Conservation (phyloP, 2,888 invertebrate genomes). For the Argyra leucocephala region DNA sequence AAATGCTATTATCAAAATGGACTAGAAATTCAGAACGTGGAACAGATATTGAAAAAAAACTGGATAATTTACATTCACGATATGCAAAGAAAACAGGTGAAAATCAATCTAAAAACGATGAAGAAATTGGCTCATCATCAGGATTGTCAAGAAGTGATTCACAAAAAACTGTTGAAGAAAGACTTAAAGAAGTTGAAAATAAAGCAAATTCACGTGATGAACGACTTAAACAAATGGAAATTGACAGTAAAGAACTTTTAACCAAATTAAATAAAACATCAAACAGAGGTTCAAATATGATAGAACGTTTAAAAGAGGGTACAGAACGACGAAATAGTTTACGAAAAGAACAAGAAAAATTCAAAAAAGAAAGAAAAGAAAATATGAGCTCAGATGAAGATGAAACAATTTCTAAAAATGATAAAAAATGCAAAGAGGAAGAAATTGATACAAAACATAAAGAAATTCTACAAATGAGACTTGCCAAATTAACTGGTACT, state of each 20-base stretch:
- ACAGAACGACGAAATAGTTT: constrained; percentile 8
- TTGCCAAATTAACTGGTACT: constrained; percentile 29
- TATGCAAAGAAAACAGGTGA: constrained; percentile 23
- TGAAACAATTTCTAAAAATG: not conserved
- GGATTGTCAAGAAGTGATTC: not conserved
- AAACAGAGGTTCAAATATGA: constrained; percentile 36
- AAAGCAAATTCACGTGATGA: constrained; percentile 35
- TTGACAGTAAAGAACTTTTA: constrained; percentile 67
- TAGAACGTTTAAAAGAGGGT: constrained; percentile 34
- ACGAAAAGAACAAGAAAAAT: not conserved
- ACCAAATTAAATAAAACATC: constrained; percentile 34
- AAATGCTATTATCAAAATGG: constrained; percentile 50
- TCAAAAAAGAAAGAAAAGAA: not conserved
- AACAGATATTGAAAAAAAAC: constrained; percentile 27
- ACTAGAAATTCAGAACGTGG: constrained; percentile 33
- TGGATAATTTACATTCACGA: constrained; percentile 36
- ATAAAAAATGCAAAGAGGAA: not conserved
- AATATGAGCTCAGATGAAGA: not conserved
- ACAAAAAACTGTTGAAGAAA: constrained; percentile 29
- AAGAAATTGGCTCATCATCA: constrained; percentile 15
- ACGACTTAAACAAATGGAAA: constrained; percentile 53
- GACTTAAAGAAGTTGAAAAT: constrained; percentile 36
- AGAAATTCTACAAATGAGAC: constrained; percentile 31
- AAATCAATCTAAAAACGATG: constrained; percentile 11
- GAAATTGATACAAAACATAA: constrained; percentile 30